These are phyloP conservation scores for Brienomyrus brachyistius DNA, from an alignment of 2,113 vertebrate genomes.

Conservation along the genomic window DNA sequence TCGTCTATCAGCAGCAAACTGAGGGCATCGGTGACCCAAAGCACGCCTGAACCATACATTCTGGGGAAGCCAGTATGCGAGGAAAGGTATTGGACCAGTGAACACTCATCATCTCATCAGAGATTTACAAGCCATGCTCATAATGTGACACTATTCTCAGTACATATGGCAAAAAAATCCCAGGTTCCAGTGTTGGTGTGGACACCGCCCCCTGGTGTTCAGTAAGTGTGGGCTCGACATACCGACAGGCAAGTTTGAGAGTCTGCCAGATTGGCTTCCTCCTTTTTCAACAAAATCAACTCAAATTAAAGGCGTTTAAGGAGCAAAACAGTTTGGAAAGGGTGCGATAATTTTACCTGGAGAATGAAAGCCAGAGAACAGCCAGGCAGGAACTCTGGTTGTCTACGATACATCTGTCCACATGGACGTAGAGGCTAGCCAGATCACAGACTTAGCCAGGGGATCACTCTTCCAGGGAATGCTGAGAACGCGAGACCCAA, in stretches of 20 bases:
- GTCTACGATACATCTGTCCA: background rate
- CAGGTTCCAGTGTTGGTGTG: background rate
- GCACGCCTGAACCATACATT: constrained; percentile 6
- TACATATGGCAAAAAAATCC: background rate
- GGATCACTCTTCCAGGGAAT: background rate
- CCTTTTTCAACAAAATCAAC: constrained; percentile 19
- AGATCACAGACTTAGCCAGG: background rate
- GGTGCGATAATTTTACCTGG: constrained; percentile 12
- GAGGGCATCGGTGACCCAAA: constrained; percentile 24
- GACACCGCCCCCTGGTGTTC: background rate
- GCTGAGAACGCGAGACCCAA: background rate
- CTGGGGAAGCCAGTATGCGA: background rate
- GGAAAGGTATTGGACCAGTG: background rate
- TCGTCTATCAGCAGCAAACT: constrained; percentile 9
- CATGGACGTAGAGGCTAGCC: background rate
- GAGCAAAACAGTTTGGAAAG: constrained; percentile 16
- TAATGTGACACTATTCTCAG: background rate
- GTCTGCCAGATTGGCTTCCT: constrained; percentile 44
- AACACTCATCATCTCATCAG: background rate
- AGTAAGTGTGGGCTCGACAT: background rate
- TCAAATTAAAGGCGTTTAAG: constrained; percentile 22
- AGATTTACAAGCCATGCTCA: background rate
- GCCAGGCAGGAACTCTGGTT: constrained; percentile 11
- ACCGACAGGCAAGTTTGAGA: constrained; percentile 41
- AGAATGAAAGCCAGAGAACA: background rate